A percentile compares a stretch with the other conserved stretches of the same genome.
Conservation (phyloP, 2,888 invertebrate species). For the Tachina grossa region DNA sequence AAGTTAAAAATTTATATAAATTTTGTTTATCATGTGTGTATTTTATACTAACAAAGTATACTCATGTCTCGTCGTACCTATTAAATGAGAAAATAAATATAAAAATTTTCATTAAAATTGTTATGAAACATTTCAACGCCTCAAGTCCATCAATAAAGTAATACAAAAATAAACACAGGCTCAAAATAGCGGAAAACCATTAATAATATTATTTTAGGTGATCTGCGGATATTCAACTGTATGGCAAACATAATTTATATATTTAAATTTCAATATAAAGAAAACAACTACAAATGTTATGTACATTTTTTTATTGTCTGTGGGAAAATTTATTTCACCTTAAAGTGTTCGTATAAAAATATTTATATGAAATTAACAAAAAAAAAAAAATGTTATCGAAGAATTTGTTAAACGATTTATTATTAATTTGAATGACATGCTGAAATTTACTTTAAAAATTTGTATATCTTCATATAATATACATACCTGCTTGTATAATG, state of each 20-base stretch:
- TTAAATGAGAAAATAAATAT: slow-evolving; percentile 1
- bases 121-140: slow-evolving; percentile 57
- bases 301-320: neutral
- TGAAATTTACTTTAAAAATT: slow-evolving; percentile 1
- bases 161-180: slow-evolving; percentile 20
- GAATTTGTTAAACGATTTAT: slow-evolving; percentile 47
- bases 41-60: neutral
- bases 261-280: neutral
- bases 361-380: slow-evolving; percentile 1
- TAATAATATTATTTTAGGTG: slow-evolving; percentile 39
- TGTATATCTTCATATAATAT: neutral
- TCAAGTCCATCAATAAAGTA: slow-evolving; percentile 30
- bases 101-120: slow-evolving; percentile 32
- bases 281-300: neutral
- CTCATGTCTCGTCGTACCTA: neutral
- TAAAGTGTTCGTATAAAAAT: slow-evolving; percentile 8
- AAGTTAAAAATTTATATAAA: neutral
- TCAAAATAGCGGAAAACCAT: slow-evolving; percentile 44
- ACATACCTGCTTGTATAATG: neutral
- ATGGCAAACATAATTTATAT: slow-evolving; percentile 14
- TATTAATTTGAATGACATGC: slow-evolving; percentile 16
- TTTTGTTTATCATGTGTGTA: neutral
- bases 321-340: slow-evolving; percentile 16
- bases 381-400: slow-evolving; percentile 7
- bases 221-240: slow-evolving; percentile 33